A percentile compares a stretch with the other conserved stretches of the same genome.
These are phyloP conservation scores for Chlorodrepanis virens DNA, from an alignment of 2,113 vertebrate genomes.

Conservation along the genomic window DNA sequence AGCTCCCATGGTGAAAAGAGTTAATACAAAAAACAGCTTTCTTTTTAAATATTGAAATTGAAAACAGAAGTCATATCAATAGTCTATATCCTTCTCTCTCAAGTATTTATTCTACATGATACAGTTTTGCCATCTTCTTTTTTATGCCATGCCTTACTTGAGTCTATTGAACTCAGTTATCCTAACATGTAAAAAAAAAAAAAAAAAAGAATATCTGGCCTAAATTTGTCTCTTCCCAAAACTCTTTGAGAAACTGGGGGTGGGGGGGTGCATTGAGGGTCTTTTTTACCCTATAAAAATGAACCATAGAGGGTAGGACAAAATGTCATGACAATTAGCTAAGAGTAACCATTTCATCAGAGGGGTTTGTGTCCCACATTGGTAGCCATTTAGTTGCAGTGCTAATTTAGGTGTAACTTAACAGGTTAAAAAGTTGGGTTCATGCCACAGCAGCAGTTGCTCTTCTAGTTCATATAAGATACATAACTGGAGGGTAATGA, in stretches of 20 bases:
- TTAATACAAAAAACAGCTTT: background rate
- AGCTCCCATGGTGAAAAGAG: background rate
- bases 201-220: background rate
- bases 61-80: background rate
- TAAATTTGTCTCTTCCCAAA: background rate
- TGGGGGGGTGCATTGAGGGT: too few relatives aligned
- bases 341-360: background rate
- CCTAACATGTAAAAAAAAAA: background rate
- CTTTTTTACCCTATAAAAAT: background rate
- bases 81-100: background rate
- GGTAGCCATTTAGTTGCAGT: background rate
- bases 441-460: background rate
- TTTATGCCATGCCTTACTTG: background rate
- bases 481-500: accelerated
- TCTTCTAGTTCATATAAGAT: background rate
- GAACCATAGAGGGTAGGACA: background rate
- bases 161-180: background rate
- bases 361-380: background rate
- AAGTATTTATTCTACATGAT: background rate
- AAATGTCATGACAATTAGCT: background rate
- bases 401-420: background rate
- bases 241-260: background rate
- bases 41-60: background rate
- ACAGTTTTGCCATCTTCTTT: background rate
- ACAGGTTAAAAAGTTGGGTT: background rate